Percentiles rank a stretch among this genome's conserved stretches.
Conservation (phyloP, 2,797 vertebrate genomes). For the Pygocentrus nattereri region DNA sequence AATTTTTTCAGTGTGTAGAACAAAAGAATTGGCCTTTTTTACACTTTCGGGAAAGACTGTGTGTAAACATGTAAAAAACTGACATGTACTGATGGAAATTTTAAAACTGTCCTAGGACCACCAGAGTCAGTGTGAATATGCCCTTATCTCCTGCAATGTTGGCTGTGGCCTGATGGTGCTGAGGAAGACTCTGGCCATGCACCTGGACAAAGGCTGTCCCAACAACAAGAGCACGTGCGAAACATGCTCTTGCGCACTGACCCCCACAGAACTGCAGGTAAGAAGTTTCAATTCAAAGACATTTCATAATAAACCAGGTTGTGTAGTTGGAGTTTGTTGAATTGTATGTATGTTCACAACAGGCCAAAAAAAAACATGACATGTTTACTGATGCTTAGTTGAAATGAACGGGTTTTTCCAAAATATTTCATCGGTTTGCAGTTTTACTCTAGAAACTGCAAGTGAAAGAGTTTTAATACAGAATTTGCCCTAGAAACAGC, state of each 20-base stretch:
- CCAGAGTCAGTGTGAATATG: conserved; percentile 77
- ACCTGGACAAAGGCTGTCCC: conserved; percentile 76
- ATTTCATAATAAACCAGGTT: background rate
- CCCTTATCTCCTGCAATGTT: conserved; percentile 76
- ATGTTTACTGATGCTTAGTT: no score
- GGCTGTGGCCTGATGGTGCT: conserved; percentile 76
- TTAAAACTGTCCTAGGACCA: conserved; percentile 73
- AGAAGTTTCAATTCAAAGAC: conserved; percentile 28
- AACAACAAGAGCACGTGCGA: conserved; percentile 69
- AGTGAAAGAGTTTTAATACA: no score
- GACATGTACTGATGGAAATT: background rate
- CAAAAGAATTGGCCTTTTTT: no score
- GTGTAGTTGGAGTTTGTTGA: background rate
- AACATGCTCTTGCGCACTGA: conserved; percentile 64
- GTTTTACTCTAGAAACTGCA: no score
- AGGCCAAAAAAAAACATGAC: no score
- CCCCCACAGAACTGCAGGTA: conserved; percentile 69
- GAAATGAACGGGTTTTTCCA: no score
- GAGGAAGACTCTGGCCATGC: conserved; percentile 75
- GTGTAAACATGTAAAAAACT: background rate
- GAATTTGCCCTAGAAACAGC: no score
- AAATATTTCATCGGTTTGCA: no score
- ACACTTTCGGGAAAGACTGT: no score
- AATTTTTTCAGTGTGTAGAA: no score
- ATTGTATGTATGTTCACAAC: background rate